phyloP scores from a whole-genome alignment of 2,113 vertebrate genomes.

The Cinclus mexicanus region DNA sequence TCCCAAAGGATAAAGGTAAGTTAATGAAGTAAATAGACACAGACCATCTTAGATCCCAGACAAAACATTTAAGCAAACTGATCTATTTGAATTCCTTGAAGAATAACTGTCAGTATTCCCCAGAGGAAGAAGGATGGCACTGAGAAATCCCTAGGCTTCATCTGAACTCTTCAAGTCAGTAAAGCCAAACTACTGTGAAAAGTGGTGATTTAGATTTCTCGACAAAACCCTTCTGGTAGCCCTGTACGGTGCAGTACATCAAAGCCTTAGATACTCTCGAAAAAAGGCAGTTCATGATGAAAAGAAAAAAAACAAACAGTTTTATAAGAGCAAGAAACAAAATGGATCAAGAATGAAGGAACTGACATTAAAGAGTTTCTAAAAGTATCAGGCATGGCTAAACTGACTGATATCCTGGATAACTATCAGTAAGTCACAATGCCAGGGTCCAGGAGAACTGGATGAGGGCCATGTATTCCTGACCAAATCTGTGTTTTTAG shows the following conservation, averaged over 20 bases:
- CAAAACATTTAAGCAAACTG: background rate
- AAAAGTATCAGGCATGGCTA: background rate
- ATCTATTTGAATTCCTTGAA: background rate
- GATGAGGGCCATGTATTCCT: background rate
- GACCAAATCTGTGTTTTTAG: background rate
- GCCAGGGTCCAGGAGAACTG: background rate
- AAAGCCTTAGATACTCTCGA: background rate
- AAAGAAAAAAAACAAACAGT: rapidly evolving
- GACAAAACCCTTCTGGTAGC: background rate
- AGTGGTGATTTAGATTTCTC: background rate
- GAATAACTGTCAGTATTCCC: background rate
- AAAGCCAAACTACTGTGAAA: background rate
- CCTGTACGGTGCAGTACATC: background rate
- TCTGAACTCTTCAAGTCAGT: background rate
- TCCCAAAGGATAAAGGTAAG: background rate
- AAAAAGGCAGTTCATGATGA: background rate
- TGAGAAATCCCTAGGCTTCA: background rate
- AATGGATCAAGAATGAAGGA: background rate
- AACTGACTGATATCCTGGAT: background rate
- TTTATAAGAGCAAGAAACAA: background rate
- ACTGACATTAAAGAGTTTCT: background rate
- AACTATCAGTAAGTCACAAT: background rate
- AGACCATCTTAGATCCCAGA: background rate
- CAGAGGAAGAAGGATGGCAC: background rate
- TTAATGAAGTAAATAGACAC: background rate